Base-by-base conservation (phyloP, 2,888 invertebrate species). In the Chymomyza amoena region DNA sequence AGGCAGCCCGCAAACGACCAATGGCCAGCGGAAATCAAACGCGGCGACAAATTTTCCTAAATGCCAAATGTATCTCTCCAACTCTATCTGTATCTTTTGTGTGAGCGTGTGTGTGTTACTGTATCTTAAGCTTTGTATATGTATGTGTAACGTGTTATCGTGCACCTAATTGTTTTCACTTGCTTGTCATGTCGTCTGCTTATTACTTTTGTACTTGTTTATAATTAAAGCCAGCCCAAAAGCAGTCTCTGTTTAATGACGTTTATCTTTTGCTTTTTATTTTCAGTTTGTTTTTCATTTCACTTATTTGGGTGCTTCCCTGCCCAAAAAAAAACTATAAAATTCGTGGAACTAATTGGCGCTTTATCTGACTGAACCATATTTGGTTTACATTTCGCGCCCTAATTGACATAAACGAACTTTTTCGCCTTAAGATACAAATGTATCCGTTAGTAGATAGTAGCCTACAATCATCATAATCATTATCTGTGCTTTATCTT, bases 31-130 rank as follows among this genome's bases (percentile, higher is more conserved):
- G 70, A 56, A 70, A 71, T 79, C 74, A 79, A 81, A 76, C 64
- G 78, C 84, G 82, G 88, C 83, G 83, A 84, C 83, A 85, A 80
- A 86, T 88, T 87, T 82, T 67, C 72, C 80, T 82, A 84, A 84
- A 87, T 82, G 84, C 86, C 87, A 79, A 83, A 78, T 74, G 81
- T 80, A 61, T 70, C 64, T 61, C 36, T 13, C 18, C 32, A 61
- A 13, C 61, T 68, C 68, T 61, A 56, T 59, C 76, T 71, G 65
- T 72, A 68, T 60, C 61, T 72, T 64, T 61, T 68, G 67, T 54
- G 75, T 32, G 32, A 6, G 32, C 32, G 32, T 9, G 68, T 62
- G 72, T 78, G 74, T 28, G 61, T 25, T 25, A 25, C 25, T 25
- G 25, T 25, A 25, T 25, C 25, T 25, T 25, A 4, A 4, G 25